Conservation (phyloP, 2,888 invertebrate genomes). For the Cynaeus angustus region DNA sequence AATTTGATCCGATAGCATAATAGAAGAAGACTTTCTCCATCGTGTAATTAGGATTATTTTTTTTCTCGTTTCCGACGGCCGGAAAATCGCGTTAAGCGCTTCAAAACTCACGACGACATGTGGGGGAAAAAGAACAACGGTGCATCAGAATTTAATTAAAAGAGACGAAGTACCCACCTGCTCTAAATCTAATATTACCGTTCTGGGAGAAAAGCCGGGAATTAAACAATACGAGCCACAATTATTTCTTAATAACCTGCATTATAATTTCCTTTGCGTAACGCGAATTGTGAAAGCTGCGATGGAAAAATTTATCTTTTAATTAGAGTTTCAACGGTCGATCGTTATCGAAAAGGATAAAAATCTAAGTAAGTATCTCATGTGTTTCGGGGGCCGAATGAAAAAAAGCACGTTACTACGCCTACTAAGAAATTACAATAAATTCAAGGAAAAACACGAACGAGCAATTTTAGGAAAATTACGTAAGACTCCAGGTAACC, state of each 20-base stretch:
- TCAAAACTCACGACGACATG: no score
- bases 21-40: neutral
- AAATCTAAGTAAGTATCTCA: no score
- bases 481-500: slow-evolving; percentile 19
- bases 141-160: slow-evolving; percentile 19
- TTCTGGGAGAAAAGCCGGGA: slow-evolving; percentile 21
- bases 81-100: slow-evolving; percentile 2
- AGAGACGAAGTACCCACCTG: neutral
- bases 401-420: no score
- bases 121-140: neutral
- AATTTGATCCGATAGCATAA: slow-evolving; percentile 22
- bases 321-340: no score
- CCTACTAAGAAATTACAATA: neutral
- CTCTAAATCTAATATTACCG: slow-evolving; percentile 22
- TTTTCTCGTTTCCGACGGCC: slow-evolving; percentile 9
- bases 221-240: slow-evolving; percentile 33
- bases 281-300: slow-evolving; percentile 35
- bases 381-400: no score
- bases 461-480: slow-evolving; percentile 25
- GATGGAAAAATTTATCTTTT: neutral
- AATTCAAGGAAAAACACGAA: neutral
- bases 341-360: no score
- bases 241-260: slow-evolving; percentile 39
- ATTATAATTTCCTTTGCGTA: slow-evolving; percentile 37
- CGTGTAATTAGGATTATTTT: slow-evolving; percentile 14